These are phyloP conservation scores for Mormyrus hasselquistii DNA, from an alignment of 2,797 vertebrate genomes.

Conservation along the genomic window DNA sequence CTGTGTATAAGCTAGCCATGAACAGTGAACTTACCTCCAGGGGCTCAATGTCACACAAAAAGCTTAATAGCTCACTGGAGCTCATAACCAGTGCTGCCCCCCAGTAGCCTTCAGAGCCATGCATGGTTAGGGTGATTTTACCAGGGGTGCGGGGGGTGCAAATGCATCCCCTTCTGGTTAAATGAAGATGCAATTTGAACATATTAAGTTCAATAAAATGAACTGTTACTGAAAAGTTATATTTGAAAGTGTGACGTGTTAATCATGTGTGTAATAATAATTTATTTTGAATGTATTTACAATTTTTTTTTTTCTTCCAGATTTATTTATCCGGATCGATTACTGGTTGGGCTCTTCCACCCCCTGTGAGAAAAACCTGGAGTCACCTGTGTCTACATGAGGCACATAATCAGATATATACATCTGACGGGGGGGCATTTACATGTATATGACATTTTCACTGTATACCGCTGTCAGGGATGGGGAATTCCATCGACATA, in stretches of 20 bases:
- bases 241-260: not conserved
- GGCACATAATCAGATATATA: constrained; percentile 13
- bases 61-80: not conserved
- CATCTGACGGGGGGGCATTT: not conserved
- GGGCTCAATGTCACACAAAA: not conserved
- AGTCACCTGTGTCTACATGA: not conserved
- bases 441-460: constrained; percentile 16
- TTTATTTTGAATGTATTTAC: not conserved
- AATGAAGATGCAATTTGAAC: not conserved
- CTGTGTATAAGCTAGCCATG: not conserved
- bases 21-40: not conserved
- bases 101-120: not conserved
- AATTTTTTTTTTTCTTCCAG: not conserved
- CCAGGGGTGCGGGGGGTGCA: not conserved
- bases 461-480: not conserved
- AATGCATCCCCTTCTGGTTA: not conserved
- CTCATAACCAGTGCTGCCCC: not conserved
- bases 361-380: not conserved
- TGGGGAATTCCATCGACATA: not conserved
- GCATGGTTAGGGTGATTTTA: not conserved
- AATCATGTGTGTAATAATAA: not conserved
- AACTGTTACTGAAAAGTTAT: not conserved
- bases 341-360: not conserved
- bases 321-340: not conserved
- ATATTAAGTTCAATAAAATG: not conserved